These are phyloP conservation scores for Lasiommata megera DNA, from an alignment of 2,888 invertebrate species.

Conservation along the genomic window DNA sequence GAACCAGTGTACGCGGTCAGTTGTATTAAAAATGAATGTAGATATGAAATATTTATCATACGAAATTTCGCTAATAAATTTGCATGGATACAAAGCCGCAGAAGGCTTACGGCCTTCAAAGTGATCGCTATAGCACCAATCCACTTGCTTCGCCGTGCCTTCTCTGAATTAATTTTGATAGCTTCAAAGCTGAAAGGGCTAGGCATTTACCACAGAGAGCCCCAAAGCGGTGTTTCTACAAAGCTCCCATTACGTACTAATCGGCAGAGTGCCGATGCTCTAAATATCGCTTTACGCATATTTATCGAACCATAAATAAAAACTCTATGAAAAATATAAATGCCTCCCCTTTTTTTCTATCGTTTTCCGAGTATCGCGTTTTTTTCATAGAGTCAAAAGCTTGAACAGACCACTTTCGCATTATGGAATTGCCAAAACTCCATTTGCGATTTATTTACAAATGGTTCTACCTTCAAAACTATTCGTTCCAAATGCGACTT, in stretches of 20 bases:
- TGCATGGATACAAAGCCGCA: background rate
- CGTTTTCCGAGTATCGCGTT: constrained; percentile 75
- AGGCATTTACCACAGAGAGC: constrained; percentile 40
- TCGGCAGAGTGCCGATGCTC: constrained; percentile 77
- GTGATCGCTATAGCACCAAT: constrained; percentile 39
- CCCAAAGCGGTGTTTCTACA: constrained; percentile 55
- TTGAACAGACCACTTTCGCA: constrained; percentile 81
- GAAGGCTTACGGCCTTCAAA: constrained; percentile 3
- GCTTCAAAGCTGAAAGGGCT: constrained; percentile 75
- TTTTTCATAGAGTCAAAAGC: constrained; percentile 81
- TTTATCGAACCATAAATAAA: constrained; percentile 78
- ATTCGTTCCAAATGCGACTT: constrained; percentile 36
- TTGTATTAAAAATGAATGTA: no score
- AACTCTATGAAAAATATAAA: constrained; percentile 80
- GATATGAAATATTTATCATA: no score
- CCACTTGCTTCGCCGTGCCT: constrained; percentile 47
- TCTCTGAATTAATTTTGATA: constrained; percentile 70
- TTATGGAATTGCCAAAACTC: constrained; percentile 82
- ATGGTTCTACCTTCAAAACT: constrained; percentile 40
- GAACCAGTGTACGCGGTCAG: no score
- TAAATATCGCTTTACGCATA: constrained; percentile 77
- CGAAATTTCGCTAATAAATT: constrained; percentile 1
- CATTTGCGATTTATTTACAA: constrained; percentile 53
- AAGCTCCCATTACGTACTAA: constrained; percentile 65
- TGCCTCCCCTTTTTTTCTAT: constrained; percentile 74